Evolutionary conservation across 2,888 invertebrate genomes (phyloP).

Genomic region (Alloscopus bannaensis): DNA sequence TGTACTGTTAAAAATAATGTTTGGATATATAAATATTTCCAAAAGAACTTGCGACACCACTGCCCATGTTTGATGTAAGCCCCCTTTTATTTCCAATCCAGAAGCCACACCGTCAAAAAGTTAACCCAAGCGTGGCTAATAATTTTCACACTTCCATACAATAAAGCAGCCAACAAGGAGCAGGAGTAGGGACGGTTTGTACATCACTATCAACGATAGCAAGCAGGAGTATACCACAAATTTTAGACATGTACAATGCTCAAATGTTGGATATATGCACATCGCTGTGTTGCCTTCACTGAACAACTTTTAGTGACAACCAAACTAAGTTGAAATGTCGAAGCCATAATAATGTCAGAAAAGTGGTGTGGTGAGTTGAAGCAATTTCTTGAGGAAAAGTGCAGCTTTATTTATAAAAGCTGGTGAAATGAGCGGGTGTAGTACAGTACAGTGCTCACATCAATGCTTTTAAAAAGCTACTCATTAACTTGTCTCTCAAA

Average conservation of each 20-base stretch:
- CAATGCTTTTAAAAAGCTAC: too few species aligned
- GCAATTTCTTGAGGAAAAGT: slow-evolving; percentile 8
- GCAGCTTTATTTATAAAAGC: slow-evolving; percentile 19
- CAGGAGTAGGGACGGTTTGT: too few species aligned
- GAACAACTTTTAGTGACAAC: slow-evolving; percentile 49
- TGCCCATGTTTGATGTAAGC: slow-evolving; percentile 38
- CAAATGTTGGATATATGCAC: too few species aligned
- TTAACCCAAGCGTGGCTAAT: slow-evolving; percentile 58
- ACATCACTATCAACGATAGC: slow-evolving; percentile 16
- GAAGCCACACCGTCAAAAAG: slow-evolving; percentile 62
- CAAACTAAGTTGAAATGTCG: slow-evolving; percentile 54
- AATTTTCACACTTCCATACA: slow-evolving; percentile 59
- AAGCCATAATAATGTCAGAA: slow-evolving; percentile 54
- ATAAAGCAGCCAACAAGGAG: slow-evolving; percentile 37
- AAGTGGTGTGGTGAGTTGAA: slow-evolving; percentile 25
- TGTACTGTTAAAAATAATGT: too few species aligned
- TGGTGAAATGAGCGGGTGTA: too few species aligned
- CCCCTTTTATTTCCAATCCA: slow-evolving; percentile 61
- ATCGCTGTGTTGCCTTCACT: too few species aligned
- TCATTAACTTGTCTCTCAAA: too few species aligned
- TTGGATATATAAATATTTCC: too few species aligned
- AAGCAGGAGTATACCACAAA: too few species aligned
- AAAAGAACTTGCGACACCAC: too few species aligned
- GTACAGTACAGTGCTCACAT: too few species aligned
- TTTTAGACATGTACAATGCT: too few species aligned